Evolutionary conservation across 2,888 invertebrate species (phyloP).

Genomic region (Limenitis camilla): DNA sequence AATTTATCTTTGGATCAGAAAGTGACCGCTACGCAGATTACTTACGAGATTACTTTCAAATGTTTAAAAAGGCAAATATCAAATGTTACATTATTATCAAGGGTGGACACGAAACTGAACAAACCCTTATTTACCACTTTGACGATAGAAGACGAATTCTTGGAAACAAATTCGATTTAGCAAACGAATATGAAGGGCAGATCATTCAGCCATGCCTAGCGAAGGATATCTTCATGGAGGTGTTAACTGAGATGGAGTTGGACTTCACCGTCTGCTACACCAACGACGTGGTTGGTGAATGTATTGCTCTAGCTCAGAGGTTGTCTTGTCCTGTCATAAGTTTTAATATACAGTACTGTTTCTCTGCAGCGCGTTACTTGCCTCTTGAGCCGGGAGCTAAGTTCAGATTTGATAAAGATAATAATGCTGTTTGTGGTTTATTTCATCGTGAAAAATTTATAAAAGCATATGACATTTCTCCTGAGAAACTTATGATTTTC

Average conservation of each 20-base stretch:
- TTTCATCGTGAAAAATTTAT: neutral
- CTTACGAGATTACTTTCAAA: too few species aligned
- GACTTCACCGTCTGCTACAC: constrained; percentile 31
- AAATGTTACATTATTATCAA: too few species aligned
- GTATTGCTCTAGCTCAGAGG: constrained; percentile 36
- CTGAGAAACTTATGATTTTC: too few species aligned
- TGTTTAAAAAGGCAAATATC: too few species aligned
- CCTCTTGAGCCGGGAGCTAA: constrained; percentile 2
- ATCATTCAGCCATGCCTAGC: constrained; percentile 28
- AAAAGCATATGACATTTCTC: too few species aligned
- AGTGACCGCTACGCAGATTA: too few species aligned
- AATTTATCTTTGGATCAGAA: too few species aligned
- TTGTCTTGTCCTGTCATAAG: constrained; percentile 37
- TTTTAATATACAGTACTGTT: constrained; percentile 35
- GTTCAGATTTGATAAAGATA: too few species aligned
- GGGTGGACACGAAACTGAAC: too few species aligned
- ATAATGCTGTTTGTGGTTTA: neutral
- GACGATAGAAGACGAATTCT: too few species aligned
- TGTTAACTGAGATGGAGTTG: constrained; percentile 35
- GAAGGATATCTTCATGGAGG: constrained; percentile 31
- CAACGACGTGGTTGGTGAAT: constrained; percentile 32
- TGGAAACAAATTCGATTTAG: neutral
- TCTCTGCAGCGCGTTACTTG: constrained; percentile 35
- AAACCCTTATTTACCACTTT: too few species aligned
- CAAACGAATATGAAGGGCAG: neutral